Base-by-base conservation (phyloP, 2,113 vertebrate genomes). In the Cyphomyrus plagiostoma region DNA sequence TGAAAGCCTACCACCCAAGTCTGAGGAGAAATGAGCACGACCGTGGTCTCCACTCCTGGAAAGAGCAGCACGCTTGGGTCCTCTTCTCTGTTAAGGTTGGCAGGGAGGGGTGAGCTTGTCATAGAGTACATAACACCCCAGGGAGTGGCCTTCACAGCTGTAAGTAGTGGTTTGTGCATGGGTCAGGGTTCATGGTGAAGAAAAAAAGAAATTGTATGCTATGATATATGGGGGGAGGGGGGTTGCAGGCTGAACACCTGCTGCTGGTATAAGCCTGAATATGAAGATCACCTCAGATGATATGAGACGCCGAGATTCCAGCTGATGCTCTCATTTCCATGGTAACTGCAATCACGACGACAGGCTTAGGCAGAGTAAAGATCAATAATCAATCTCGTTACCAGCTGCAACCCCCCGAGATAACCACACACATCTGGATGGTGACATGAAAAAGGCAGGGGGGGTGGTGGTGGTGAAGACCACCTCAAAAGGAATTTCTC, bases 271-370 rank as follows among this genome's bases (percentile, higher is more conserved):
- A 10, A 15, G 45, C 15, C 48, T 13, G 23, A 49, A 86, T 52
- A 83, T 86, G 48, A 52, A 86, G 48, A 49, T 26, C n/a, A 86
- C 42, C 26, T 86, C 21, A 86, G 84, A 49, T 86, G 15, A 52
- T 30, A 26, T 9, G 17, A 86, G n/a, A 30, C 15, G 5, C 21
- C 21, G 19, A 42, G 80, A 84, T 84, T 21, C 39, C 80, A 84
- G 42, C 80, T 48, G 77, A 86, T 52, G 48, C 85, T 53, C 48
- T 53, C 85, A 35, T 86, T 50, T 86, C 85, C 85, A 86, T 23
- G 50, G 49, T 21, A 30, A 86, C 50, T 1, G 84, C 23, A 26
- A 49, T 85, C n/a, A 6, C 4, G 23, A 50, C 49, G 84, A 52
- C 15, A 21, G 19, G 84, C 48, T 49, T 86, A 26, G 11, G 10